Evolutionary conservation across 1,140 invertebrate genomes (phyloP), one percentile per base, ranked within the genome.

Genomic region (Magallana gigas): DNA sequence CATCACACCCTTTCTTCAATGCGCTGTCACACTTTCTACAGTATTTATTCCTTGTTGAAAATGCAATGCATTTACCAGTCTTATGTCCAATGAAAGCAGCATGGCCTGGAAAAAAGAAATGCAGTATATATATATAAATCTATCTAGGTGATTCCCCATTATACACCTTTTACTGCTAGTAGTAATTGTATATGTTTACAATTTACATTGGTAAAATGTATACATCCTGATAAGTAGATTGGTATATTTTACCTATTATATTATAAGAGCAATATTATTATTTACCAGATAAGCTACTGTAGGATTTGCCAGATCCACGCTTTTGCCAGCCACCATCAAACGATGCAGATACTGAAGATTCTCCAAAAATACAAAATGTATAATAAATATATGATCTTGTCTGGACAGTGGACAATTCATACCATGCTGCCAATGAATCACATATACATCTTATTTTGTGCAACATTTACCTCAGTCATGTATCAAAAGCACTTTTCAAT

Each of bases 41-140:
- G 60, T 62, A 80, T 29, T 80, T 80, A 29, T n/a, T n/a, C 14
- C 14, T 48, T 12, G 11, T 12, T 23, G 12, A 48, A 80, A 80
- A n/a, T n/a, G 23, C 14, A n/a, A 23, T 14, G 23, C 18, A 23
- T 80, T 23, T n/a, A 8, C 5, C 23, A n/a, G 5, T 18, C 1
- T 23, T 80, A 80, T n/a, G 6, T 23, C 71, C 23, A 48, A 80
- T 14, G 23, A 80, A 12, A 80, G 6, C 71, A 29, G 71, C 76
- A 80, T 80, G 23, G 7, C n/a, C 76, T 80, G 23, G 36, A 80
- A 80, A 80, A 12, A 48, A 80, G 23, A 80, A 12, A 80, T 80
- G 12, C 12, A 14, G 14, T 14, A 80, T 62, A 16, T n/a, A 16
- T n/a, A 62, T 16, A 16, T 62, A 62, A 62, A 16, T 62, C 12